Percentiles rank a stretch among this genome's conserved stretches.
Evolutionary conservation across 2,113 vertebrate genomes (phyloP).

Genomic region (Microcebus lehilahytsara): DNA sequence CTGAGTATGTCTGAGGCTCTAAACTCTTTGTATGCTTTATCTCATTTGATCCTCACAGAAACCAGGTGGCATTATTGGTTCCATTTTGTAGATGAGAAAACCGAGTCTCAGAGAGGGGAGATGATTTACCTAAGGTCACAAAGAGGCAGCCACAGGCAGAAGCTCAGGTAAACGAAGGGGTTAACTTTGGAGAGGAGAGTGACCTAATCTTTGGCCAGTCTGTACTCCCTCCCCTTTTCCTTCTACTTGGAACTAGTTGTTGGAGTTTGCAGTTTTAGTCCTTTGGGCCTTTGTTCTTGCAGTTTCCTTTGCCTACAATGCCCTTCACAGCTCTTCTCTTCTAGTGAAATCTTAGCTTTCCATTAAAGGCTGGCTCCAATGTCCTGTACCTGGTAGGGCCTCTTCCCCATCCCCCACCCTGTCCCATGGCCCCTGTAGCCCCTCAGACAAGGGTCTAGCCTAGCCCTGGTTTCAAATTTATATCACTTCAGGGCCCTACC

Average conservation of each 20-base stretch:
- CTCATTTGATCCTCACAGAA: neutral
- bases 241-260: neutral
- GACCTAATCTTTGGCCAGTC: neutral
- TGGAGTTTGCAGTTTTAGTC: neutral
- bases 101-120: neutral
- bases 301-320: neutral
- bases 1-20: neutral
- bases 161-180: neutral
- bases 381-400: neutral
- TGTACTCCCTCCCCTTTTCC: neutral
- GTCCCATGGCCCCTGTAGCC: neutral
- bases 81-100: slow-evolving; percentile 35
- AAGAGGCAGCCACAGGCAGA: neutral
- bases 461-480: neutral
- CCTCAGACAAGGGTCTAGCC: neutral
- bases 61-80: slow-evolving; percentile 16
- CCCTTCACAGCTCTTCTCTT: neutral
- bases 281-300: neutral
- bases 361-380: neutral
- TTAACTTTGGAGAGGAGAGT: neutral
- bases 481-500: neutral
- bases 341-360: neutral
- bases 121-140: neutral
- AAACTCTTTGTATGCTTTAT: neutral
- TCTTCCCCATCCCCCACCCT: neutral